Evolutionary conservation across 2,113 vertebrate genomes (phyloP).

Genomic region (Pterocles gutturalis): DNA sequence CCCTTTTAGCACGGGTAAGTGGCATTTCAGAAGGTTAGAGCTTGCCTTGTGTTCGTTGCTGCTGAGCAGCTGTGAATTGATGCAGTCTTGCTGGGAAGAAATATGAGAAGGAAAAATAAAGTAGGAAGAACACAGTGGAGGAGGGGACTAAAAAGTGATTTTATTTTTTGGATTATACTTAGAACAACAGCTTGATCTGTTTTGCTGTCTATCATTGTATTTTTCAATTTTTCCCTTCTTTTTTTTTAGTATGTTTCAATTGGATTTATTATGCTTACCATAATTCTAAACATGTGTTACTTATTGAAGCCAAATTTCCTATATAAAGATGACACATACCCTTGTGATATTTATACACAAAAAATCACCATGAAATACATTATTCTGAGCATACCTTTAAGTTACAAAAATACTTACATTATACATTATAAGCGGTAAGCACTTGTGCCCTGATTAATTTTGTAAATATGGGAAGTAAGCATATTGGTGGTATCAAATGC

Average conservation of each 20-base stretch:
- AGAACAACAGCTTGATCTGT: not conserved
- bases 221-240: not conserved
- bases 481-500: not conserved
- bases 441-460: not conserved
- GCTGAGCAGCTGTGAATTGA: not conserved
- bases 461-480: not conserved
- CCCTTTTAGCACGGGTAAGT: constrained; percentile 89
- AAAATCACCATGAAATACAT: not conserved
- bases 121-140: not conserved
- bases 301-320: not conserved
- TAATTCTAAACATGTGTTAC: not conserved
- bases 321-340: not conserved
- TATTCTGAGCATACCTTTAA: not conserved
- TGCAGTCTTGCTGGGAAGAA: not conserved
- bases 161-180: not conserved
- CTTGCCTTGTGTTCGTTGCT: not conserved
- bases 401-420: not conserved
- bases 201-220: not conserved
- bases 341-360: not conserved
- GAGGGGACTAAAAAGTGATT: not conserved
- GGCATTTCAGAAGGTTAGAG: not conserved
- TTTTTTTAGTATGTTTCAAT: not conserved
- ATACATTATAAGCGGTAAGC: not conserved
- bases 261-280: not conserved
- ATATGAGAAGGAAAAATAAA: not conserved